phyloP scores from a whole-genome alignment of 1,140 invertebrate species.

The Drosophila trapezifrons region DNA sequence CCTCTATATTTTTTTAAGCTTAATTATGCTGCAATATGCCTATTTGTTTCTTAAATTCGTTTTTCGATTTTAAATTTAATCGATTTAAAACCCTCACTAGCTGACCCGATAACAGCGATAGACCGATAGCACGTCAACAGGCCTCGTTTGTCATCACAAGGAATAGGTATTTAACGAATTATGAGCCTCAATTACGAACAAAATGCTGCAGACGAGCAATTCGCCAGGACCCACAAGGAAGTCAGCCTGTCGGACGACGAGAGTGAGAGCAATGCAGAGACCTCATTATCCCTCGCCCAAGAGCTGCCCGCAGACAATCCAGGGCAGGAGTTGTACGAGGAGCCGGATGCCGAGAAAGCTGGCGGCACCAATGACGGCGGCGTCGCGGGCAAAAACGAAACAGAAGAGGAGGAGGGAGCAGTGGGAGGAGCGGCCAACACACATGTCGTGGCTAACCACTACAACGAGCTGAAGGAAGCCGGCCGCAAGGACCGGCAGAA shows the following conservation, averaged over 20 bases:
- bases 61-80: no score
- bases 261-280: constrained; percentile 39
- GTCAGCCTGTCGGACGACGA: constrained; percentile 63
- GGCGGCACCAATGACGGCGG: background rate
- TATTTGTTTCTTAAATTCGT: no score
- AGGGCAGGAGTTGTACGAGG: constrained; percentile 15
- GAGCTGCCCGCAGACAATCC: background rate
- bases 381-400: constrained; percentile 10
- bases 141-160: background rate
- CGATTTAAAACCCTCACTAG: no score
- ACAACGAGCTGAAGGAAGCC: constrained; percentile 93
- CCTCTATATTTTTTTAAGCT: no score
- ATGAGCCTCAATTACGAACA: constrained; percentile 68
- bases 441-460: constrained; percentile 91
- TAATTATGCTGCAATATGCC: no score
- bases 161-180: constrained; percentile 12
- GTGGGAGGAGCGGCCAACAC: constrained; percentile 82
- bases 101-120: constrained; percentile 19
- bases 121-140: background rate
- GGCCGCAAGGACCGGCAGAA: constrained; percentile 91
- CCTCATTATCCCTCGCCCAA: background rate
- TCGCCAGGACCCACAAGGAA: constrained; percentile 27
- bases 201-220: constrained; percentile 49
- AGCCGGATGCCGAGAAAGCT: constrained; percentile 6
- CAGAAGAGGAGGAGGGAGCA: constrained; percentile 11